Evolutionary conservation across 2,113 vertebrate species (phyloP).

Genomic region (Sceloporus undulatus): DNA sequence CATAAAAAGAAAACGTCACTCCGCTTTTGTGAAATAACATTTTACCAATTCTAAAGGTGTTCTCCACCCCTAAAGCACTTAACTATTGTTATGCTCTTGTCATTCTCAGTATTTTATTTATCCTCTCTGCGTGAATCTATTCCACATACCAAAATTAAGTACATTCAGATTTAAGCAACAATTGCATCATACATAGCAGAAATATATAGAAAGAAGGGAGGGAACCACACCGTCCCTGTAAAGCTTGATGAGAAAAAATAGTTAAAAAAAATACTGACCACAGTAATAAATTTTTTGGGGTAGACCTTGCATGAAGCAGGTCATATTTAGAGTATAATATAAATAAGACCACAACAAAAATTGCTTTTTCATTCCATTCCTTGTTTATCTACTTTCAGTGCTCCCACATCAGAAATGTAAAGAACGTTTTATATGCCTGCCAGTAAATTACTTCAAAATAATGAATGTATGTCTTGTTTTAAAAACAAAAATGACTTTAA

Average conservation of each 20-base stretch:
- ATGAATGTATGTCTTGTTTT: slow-evolving; percentile 63
- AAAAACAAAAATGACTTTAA: slow-evolving; percentile 54
- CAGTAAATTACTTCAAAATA: slow-evolving; percentile 59
- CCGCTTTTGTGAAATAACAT: neutral
- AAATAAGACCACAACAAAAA: neutral
- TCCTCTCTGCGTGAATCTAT: slow-evolving; percentile 39
- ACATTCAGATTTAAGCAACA: slow-evolving; percentile 11
- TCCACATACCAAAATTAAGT: slow-evolving; percentile 19
- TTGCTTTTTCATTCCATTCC: slow-evolving; percentile 59
- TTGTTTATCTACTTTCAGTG: slow-evolving; percentile 47
- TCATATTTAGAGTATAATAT: slow-evolving; percentile 44
- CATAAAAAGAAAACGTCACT: neutral
- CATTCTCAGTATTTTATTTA: neutral
- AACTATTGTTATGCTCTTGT: slow-evolving; percentile 1
- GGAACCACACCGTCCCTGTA: slow-evolving; percentile 23
- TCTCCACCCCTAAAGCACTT: slow-evolving; percentile 29
- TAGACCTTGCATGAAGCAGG: slow-evolving; percentile 4
- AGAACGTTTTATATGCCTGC: slow-evolving; percentile 45
- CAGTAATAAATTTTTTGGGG: slow-evolving; percentile 45
- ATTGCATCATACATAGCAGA: slow-evolving; percentile 10
- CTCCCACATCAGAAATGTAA: slow-evolving; percentile 53
- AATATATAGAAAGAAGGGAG: neutral
- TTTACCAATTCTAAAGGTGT: slow-evolving; percentile 7
- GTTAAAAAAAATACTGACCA: slow-evolving; percentile 25
- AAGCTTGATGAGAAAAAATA: slow-evolving; percentile 5